Conservation (phyloP, 2,113 vertebrate species). For the Rhineura floridana region DNA sequence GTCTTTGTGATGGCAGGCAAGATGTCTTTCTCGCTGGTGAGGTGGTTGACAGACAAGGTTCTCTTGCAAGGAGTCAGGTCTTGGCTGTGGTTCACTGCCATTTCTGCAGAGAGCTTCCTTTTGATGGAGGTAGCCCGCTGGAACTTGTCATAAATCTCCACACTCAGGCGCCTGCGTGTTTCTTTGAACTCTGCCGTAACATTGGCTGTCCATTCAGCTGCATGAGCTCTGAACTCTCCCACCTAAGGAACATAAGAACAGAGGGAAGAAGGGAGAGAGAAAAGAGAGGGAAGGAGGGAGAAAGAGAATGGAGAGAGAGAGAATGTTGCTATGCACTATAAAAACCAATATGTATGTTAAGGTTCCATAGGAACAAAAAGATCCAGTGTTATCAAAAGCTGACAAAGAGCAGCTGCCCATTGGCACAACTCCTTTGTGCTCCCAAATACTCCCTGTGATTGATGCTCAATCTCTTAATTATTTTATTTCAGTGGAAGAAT, state of each 20-base stretch:
- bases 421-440: not conserved
- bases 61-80: slow-evolving; percentile 93
- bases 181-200: slow-evolving; percentile 98
- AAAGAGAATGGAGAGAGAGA: not conserved
- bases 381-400: fast-evolving
- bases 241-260: slow-evolving; percentile 76
- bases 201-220: slow-evolving; percentile 97
- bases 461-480: not conserved
- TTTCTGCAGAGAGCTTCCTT: slow-evolving; percentile 93
- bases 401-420: not conserved
- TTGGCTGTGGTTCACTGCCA: slow-evolving; percentile 86
- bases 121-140: slow-evolving; percentile 96
- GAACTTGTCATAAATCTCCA: slow-evolving; percentile 98
- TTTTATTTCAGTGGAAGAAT: slow-evolving; percentile 22
- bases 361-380: not conserved
- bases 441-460: not conserved
- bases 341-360: not conserved
- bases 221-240: slow-evolving; percentile 94
- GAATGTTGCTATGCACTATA: not conserved
- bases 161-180: slow-evolving; percentile 92
- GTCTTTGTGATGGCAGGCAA: slow-evolving; percentile 85
- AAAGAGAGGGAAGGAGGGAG: not conserved
- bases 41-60: slow-evolving; percentile 91
- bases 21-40: slow-evolving; percentile 81
- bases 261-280: not conserved